phyloP scores from a whole-genome alignment of 2,113 vertebrate species.

The Aptenodytes patagonicus region DNA sequence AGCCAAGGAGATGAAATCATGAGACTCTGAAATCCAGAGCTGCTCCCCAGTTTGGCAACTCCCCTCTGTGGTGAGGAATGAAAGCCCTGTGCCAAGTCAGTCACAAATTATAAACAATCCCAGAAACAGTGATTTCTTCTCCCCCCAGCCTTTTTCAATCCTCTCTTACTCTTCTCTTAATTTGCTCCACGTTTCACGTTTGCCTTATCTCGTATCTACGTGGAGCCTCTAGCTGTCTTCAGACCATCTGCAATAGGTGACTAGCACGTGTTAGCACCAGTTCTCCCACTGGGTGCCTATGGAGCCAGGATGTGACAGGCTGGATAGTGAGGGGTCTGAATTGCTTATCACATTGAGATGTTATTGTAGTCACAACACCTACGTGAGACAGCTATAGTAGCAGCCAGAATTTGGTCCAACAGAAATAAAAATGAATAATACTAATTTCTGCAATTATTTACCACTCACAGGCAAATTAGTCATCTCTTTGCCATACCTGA shows the following conservation, averaged over 20 bases:
- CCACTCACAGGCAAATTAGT: conserved; percentile 14
- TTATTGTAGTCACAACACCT: not conserved
- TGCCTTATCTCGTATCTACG: not conserved
- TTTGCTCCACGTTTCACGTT: not conserved
- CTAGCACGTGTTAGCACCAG: not conserved
- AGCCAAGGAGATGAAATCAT: conserved; percentile 50
- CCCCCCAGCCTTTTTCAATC: not conserved
- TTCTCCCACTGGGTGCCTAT: not conserved
- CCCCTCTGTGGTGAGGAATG: not conserved
- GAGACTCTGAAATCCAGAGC: conserved; percentile 18
- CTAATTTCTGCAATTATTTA: conserved; percentile 44
- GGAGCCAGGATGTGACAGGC: not conserved
- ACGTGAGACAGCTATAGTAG: not conserved
- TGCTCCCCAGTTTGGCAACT: conserved; percentile 45
- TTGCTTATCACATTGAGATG: not conserved
- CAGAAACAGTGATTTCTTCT: not conserved
- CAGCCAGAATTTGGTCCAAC: not conserved
- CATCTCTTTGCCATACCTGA: conserved; percentile 46
- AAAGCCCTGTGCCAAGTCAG: conserved; percentile 7
- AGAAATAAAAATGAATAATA: not conserved
- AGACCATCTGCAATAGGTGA: not conserved
- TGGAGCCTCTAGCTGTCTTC: not conserved
- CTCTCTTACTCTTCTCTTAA: not conserved
- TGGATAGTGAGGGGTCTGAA: not conserved
- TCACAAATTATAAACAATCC: not conserved